Base-by-base conservation (phyloP, 2,888 invertebrate genomes). In the Melinaea marsaeus region DNA sequence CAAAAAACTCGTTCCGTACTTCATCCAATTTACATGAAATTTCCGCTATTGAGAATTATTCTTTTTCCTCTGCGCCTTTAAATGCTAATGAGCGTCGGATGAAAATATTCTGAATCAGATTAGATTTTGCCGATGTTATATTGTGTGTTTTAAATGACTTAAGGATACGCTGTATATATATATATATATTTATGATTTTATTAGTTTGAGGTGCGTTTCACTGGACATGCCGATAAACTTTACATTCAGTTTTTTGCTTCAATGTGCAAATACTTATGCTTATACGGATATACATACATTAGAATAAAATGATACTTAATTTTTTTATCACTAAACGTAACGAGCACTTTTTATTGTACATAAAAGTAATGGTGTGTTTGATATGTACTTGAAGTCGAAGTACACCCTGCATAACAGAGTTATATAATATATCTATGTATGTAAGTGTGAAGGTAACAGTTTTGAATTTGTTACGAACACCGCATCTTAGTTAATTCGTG, bases 21-120 rank as follows among this genome's bases (percentile, higher is more conserved):
- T 83, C 76, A 75, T 73, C 76, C 80, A 86, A 88, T 89, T 88
- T 87, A 83, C 86, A 87, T 88, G 83, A 86, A 85, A 85, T 85
- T 85, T 86, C 83, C 80, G 80, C 76, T 78, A 81, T 80, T 82
- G 77, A 79, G 79, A 80, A 79, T 83, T 83, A 82, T 83, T 76
- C 80, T 82, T 83, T 81, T 81, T 81, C 76, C 76, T 76, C 62
- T 56, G 71, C 78, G 79, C 81, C 81, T 83, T 80, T 83, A 79
- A 83, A 86, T 86, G 83, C 81, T 85, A 86, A 88, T 85, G 84
- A 86, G 83, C 81, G 83, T 79, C 78, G 80, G 82, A 81, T 79
- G 80, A 79, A 79, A 82, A 84, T 72, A 77, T 85, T 84, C 83
- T 78, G 76, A 79, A 82, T 76, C 78, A 80, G 82, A 85, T 86